Evolutionary conservation across 2,113 vertebrate species (phyloP).

Genomic region (Theristicus caerulescens): DNA sequence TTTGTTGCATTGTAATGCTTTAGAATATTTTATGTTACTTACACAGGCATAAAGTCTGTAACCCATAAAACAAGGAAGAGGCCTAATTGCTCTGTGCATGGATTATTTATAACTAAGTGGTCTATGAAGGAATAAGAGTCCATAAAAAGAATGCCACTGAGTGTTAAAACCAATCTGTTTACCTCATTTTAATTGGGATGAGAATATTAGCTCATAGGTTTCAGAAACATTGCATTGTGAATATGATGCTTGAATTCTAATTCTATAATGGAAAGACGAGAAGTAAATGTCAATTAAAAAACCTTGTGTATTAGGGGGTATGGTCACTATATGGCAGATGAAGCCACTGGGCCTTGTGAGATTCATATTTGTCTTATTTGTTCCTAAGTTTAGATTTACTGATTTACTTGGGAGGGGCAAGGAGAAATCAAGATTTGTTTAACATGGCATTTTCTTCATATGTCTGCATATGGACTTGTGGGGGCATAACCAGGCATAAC

Average conservation of each 20-base stretch:
- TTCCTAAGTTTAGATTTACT: not conserved
- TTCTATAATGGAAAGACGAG: not conserved
- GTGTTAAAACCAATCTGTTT: conserved; percentile 54
- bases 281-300: not conserved
- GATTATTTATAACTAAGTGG: conserved; percentile 60
- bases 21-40: not conserved
- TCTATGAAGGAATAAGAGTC: conserved; percentile 41
- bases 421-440: not conserved
- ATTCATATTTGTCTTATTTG: not conserved
- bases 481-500: not conserved
- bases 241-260: not conserved
- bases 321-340: not conserved
- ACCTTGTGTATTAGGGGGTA: not conserved
- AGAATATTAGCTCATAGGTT: conserved; percentile 5
- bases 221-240: not conserved
- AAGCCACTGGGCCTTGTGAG: not conserved
- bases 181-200: conserved; percentile 30
- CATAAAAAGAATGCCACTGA: conserved; percentile 48
- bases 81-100: conserved; percentile 36
- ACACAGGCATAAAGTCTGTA: not conserved
- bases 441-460: not conserved
- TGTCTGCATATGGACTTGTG: not conserved
- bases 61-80: conserved; percentile 24
- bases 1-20: conserved; percentile 22
- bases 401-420: not conserved